Conservation (phyloP, 2,888 invertebrate species). For the Imbricaverruca yamaguchii region DNA sequence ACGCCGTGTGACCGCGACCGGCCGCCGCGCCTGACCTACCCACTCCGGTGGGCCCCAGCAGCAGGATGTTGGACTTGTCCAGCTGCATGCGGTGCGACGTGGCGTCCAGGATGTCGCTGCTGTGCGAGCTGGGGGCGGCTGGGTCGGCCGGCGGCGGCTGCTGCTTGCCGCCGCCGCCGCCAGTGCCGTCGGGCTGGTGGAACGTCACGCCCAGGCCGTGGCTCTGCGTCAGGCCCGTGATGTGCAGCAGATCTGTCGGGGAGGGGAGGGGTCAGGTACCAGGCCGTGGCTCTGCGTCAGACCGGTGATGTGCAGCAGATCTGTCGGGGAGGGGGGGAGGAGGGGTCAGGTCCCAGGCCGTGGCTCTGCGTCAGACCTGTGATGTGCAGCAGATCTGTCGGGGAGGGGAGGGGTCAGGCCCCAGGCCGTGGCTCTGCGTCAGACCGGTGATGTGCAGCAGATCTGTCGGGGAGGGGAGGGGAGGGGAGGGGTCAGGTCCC, state of each 20-base stretch:
- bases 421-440: too few relatives aligned
- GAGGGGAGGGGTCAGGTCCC: too few relatives aligned
- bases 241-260: slow-evolving; percentile 68
- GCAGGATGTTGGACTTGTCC: slow-evolving; percentile 91
- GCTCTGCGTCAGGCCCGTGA: slow-evolving; percentile 66
- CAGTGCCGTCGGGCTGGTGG: slow-evolving; percentile 25
- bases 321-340: too few relatives aligned
- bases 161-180: slow-evolving; percentile 24
- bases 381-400: slow-evolving; percentile 67
- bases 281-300: slow-evolving; percentile 60
- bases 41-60: slow-evolving; percentile 94
- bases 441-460: slow-evolving; percentile 62
- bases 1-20: too few relatives aligned
- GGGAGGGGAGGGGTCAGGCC: too few relatives aligned
- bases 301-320: slow-evolving; percentile 76
- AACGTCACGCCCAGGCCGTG: slow-evolving; percentile 49
- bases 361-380: slow-evolving; percentile 52
- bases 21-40: slow-evolving; percentile 38
- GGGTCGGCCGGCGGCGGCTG: slow-evolving; percentile 29
- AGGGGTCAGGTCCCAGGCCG: too few relatives aligned
- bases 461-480: slow-evolving; percentile 50
- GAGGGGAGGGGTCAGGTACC: slow-evolving; percentile 35
- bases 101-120: slow-evolving; percentile 72
- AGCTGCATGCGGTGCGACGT: slow-evolving; percentile 73
- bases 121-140: slow-evolving; percentile 34